phyloP scores from a whole-genome alignment of 1,140 invertebrate species.

The Caenorhabditis brenneri region DNA sequence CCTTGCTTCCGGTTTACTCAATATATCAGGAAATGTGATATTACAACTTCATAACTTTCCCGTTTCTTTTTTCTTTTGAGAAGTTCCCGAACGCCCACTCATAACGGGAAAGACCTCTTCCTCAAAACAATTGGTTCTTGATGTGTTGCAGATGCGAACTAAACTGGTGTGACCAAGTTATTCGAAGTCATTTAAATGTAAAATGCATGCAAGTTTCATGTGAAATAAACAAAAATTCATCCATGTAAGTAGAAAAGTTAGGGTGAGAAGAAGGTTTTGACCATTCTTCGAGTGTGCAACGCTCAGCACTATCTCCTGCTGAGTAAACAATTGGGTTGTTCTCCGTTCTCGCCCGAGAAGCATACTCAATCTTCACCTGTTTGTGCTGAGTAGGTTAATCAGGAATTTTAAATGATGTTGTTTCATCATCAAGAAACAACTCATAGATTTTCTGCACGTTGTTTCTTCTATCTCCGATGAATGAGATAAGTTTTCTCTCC shows the following conservation, averaged over 20 bases:
- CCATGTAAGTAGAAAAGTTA: background rate
- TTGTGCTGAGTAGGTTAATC: background rate
- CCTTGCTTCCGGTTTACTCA: no score
- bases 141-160: background rate
- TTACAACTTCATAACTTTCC: no score
- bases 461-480: background rate
- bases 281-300: constrained; percentile 19
- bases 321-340: background rate
- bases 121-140: background rate
- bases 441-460: background rate
- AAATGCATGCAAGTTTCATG: background rate
- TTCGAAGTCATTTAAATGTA: background rate
- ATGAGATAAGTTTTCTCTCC: background rate
- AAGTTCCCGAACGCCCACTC: background rate
- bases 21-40: no score
- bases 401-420: no score
- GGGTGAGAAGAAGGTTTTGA: background rate
- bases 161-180: background rate
- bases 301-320: background rate
- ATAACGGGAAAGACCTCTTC: background rate
- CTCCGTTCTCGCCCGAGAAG: background rate
- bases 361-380: background rate
- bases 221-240: background rate
- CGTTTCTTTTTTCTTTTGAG: no score
- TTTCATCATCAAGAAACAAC: background rate